Evolutionary conservation across 2,888 invertebrate genomes (phyloP).

Genomic region (Melikaiella ostensackeni): DNA sequence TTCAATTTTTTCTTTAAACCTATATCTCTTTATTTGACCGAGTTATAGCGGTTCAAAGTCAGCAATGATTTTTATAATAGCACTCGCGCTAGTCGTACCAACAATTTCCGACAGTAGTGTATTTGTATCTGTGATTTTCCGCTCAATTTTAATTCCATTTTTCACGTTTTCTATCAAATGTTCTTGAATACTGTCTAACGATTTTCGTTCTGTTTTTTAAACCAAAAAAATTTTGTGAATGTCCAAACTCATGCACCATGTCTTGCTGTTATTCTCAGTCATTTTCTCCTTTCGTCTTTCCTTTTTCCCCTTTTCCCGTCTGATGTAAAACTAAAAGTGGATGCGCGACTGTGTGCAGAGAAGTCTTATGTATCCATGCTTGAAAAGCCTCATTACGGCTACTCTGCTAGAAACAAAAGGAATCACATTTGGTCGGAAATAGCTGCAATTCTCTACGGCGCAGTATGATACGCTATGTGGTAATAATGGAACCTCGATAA

Average conservation of each 20-base stretch:
- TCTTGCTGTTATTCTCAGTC: conserved; percentile 22
- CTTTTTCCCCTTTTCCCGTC: conserved; percentile 42
- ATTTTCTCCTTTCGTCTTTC: conserved; percentile 41
- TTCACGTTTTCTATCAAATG: no score
- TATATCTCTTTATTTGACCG: no score
- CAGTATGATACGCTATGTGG: conserved; percentile 25
- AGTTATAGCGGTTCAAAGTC: no score
- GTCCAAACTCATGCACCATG: conserved; percentile 13
- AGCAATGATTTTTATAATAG: no score
- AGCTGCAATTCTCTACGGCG: conserved; percentile 42
- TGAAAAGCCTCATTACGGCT: conserved; percentile 54
- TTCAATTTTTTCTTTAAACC: no score
- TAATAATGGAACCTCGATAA: conserved; percentile 33
- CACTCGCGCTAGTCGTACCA: no score
- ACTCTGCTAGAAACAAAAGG: conserved; percentile 48
- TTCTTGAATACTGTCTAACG: no score
- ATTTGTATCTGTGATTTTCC: no score
- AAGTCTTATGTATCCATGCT: conserved; percentile 39
- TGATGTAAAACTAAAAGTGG: conserved; percentile 42
- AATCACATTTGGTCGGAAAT: conserved; percentile 46
- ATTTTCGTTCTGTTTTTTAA: no score
- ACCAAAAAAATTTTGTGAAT: no score
- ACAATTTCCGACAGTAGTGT: no score
- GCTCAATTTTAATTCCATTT: no score
- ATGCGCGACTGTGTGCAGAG: conserved; percentile 37